Conservation (phyloP, 2,113 vertebrate genomes). For the Psammodynastes pulverulentus region DNA sequence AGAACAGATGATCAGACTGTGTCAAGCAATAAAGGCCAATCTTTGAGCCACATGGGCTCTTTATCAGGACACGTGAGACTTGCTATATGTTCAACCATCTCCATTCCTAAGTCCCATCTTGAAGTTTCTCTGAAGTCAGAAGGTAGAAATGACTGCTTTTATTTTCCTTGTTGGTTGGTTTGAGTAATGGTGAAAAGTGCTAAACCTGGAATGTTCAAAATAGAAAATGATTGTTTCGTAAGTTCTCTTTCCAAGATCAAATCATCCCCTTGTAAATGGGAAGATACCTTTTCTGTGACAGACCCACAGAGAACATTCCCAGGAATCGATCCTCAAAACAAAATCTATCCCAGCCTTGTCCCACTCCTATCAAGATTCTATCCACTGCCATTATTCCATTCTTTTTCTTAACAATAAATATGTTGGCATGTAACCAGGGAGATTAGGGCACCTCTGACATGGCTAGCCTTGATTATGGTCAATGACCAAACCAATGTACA, state of each 20-base stretch:
- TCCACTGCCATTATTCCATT: conserved; percentile 29
- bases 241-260: neutral
- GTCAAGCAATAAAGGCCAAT: neutral
- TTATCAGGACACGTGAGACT: neutral
- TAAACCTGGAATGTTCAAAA: neutral
- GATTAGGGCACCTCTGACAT: conserved; percentile 54
- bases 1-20: neutral
- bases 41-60: neutral
- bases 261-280: neutral
- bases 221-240: neutral
- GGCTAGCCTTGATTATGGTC: too few relatives aligned
- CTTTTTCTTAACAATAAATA: conserved; percentile 42
- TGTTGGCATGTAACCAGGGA: conserved; percentile 32
- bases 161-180: neutral
- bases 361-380: neutral
- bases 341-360: neutral
- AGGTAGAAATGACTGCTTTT: neutral
- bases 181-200: neutral
- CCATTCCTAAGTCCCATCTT: neutral
- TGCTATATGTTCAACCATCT: neutral
- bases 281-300: neutral
- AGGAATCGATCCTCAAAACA: neutral
- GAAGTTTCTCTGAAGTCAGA: neutral
- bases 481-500: too few relatives aligned
- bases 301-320: neutral